Evolutionary conservation across 2,113 vertebrate species (phyloP), one percentile per base, ranked within the genome.

Genomic region (Caranx ignobilis): DNA sequence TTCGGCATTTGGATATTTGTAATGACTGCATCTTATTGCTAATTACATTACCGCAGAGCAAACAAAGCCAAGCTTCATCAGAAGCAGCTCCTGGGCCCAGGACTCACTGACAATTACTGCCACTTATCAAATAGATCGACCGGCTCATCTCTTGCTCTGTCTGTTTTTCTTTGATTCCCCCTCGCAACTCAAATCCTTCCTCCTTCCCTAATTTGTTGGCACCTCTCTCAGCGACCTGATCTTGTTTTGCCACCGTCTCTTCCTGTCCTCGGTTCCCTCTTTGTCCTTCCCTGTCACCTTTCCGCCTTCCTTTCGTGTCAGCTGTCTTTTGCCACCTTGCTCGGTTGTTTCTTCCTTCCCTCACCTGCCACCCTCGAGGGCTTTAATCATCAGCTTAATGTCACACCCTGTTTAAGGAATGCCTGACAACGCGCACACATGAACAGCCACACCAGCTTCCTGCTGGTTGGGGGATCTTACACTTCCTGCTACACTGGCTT

Each of bases 331-430:
- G 73, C 80, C 26, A 19, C 54, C 54, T 50, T 31, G 59, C 81
- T 67, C 39, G n/a, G 16, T 59, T 64, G 67, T 74, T 77, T 76
- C 48, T 66, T 26, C 59, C 82, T 74, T 73, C 69, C 67, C 60
- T 84, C 78, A 88, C 85, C 85, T 83, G 85, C 84, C 90, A 75
- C 67, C 75, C 76, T 69, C 5, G 32, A 81, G 69, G 56, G 64
- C 50, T 88, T 90, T 89, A 84, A 88, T 90, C 85, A 80, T 84
- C 81, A 80, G 83, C 84, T 85, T 83, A 89, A 74, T 85, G 86
- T 88, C 90, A 65, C 77, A 81, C 67, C 68, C 68, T 90, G 64
- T 90, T 87, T 83, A 48, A 64, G 59, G 60, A 69, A 84, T 10
- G 60, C 70, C 66, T 55, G 65, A 34, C 76, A 77, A 82, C 43